Percentiles rank a stretch among this genome's conserved stretches.
Evolutionary conservation across 2,797 vertebrate species (phyloP).

Genomic region (Pantherophis alleghaniensis): DNA sequence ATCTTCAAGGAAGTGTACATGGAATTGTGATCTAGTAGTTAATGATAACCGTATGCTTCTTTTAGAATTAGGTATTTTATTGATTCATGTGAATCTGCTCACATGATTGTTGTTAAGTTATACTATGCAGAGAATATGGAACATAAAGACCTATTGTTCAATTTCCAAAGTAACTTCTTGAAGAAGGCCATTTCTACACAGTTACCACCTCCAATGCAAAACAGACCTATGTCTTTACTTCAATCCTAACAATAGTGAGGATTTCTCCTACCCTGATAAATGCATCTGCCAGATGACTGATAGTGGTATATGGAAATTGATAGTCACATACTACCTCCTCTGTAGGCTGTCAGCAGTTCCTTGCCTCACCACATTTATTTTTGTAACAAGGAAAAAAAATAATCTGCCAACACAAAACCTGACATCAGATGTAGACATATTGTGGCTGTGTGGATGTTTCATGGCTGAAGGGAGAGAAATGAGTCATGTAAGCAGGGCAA

Average conservation of each 20-base stretch:
- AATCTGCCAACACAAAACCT: neutral
- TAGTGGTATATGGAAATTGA: neutral
- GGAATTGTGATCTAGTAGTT: neutral
- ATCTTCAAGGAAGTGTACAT: neutral
- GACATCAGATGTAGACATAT: neutral
- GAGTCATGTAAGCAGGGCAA: neutral
- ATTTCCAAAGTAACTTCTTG: neutral
- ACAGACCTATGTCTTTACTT: neutral
- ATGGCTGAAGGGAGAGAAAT: neutral
- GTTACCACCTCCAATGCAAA: neutral
- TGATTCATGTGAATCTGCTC: neutral
- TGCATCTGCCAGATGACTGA: neutral
- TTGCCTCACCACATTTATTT: neutral
- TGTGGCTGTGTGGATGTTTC: neutral
- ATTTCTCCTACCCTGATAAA: neutral
- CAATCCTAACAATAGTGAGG: neutral
- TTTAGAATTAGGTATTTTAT: neutral
- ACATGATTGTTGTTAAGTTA: neutral
- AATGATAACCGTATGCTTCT: neutral
- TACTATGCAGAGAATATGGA: neutral
- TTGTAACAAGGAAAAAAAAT: neutral
- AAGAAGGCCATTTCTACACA: neutral
- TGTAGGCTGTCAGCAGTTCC: neutral
- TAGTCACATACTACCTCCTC: neutral
- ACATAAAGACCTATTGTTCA: neutral